phyloP scores from a whole-genome alignment of 1,140 invertebrate genomes.

The Drosophila tristis region DNA sequence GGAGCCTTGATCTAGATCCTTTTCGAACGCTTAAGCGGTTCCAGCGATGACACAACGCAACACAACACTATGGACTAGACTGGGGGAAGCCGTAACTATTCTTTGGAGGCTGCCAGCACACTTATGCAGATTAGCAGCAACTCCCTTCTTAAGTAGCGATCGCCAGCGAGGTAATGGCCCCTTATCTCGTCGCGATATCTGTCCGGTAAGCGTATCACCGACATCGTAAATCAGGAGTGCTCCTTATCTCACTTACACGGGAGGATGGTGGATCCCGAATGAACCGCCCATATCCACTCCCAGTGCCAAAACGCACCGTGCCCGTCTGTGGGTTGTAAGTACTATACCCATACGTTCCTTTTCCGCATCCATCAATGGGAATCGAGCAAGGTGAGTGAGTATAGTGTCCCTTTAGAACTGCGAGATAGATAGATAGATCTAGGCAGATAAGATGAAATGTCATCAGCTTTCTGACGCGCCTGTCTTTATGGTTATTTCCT shows the following conservation, averaged over 20 bases:
- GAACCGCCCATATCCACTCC: constrained; percentile 4
- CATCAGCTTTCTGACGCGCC: no score
- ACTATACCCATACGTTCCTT: no score
- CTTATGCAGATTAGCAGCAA: constrained; percentile 19
- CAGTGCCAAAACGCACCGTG: background rate
- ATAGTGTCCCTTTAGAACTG: no score
- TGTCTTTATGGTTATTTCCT: no score
- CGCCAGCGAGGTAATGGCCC: background rate
- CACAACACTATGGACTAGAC: background rate
- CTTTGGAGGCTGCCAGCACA: constrained; percentile 42
- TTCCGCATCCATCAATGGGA: background rate
- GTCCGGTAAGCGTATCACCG: constrained; percentile 27
- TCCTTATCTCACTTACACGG: constrained; percentile 26
- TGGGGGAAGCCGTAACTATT: constrained; percentile 4
- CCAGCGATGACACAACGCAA: no score
- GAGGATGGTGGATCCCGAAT: background rate
- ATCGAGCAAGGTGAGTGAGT: background rate
- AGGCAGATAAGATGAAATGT: no score
- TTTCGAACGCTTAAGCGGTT: background rate
- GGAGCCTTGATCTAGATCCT: background rate
- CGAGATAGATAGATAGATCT: no score
- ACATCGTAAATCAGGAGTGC: constrained; percentile 38
- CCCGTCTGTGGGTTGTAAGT: no score
- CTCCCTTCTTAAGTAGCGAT: constrained; percentile 32
- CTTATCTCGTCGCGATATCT: constrained; percentile 51